Conservation (phyloP, 2,113 vertebrate genomes). For the Panurus biarmicus region DNA sequence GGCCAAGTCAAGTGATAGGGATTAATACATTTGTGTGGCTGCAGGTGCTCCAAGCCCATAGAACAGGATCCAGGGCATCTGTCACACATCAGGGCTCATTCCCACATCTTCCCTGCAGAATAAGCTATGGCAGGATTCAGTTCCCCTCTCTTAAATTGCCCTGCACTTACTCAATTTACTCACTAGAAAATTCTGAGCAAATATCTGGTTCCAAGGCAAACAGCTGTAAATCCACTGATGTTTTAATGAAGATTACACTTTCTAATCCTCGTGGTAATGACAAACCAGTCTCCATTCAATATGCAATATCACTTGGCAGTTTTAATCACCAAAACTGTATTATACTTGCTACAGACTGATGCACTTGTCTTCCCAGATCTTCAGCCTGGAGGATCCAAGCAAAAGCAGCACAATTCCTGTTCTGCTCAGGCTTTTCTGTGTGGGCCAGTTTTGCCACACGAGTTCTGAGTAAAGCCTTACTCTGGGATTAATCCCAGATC, state of each 20-base stretch:
- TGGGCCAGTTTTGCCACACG: neutral
- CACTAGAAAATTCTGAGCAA: neutral
- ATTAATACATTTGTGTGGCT: neutral
- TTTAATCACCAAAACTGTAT: neutral
- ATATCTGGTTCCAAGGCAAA: neutral
- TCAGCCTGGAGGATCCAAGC: neutral
- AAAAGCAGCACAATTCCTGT: neutral
- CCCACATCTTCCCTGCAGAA: neutral
- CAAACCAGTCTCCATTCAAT: neutral
- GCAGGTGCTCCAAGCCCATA: neutral
- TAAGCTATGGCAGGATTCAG: neutral
- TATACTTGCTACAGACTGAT: neutral
- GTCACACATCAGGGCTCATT: neutral
- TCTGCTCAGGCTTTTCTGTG: neutral
- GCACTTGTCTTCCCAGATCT: neutral
- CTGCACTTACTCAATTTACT: neutral
- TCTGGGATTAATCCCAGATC: neutral
- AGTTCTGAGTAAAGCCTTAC: neutral
- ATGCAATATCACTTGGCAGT: constrained; percentile 26
- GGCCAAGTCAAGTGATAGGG: neutral
- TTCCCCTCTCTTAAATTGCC: neutral
- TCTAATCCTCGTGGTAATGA: constrained; percentile 2
- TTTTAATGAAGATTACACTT: constrained; percentile 16
- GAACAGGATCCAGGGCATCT: neutral
- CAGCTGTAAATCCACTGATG: constrained; percentile 2